phyloP scores from a whole-genome alignment of 1,140 invertebrate genomes.

The Stenopsyche tienmushanensis region DNA sequence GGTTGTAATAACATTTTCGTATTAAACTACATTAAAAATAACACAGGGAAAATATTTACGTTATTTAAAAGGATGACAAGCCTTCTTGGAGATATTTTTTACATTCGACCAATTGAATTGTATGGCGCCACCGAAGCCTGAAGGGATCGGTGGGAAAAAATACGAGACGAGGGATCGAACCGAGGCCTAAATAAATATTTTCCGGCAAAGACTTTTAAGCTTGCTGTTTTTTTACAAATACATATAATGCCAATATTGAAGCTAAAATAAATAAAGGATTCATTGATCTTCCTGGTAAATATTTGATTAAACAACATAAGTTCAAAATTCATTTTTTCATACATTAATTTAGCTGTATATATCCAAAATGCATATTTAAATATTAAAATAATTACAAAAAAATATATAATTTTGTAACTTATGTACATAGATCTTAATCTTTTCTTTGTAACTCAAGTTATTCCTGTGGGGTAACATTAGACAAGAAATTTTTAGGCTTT shows the following conservation, averaged over 20 bases:
- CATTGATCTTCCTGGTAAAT: no score
- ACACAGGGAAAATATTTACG: slow-evolving; percentile 26
- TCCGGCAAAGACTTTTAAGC: slow-evolving; percentile 12
- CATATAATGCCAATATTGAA: not conserved
- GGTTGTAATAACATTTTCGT: slow-evolving; percentile 20
- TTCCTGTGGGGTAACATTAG: no score
- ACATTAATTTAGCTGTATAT: not conserved
- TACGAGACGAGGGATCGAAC: slow-evolving; percentile 1
- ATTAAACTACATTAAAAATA: slow-evolving; percentile 12
- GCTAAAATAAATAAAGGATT: no score
- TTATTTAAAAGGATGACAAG: slow-evolving; percentile 31
- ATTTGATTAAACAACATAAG: no score
- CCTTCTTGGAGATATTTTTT: slow-evolving; percentile 17
- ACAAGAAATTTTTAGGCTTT: not conserved
- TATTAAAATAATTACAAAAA: slow-evolving; percentile 4
- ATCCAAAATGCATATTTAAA: not conserved
- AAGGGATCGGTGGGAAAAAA: slow-evolving; percentile 18
- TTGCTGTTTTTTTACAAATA: slow-evolving; percentile 20
- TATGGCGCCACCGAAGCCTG: slow-evolving; percentile 22
- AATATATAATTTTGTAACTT: not conserved
- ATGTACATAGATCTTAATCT: not conserved
- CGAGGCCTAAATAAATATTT: slow-evolving; percentile 29
- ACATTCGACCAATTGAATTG: slow-evolving; percentile 25
- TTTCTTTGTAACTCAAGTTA: no score
- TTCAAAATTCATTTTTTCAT: not conserved